These are phyloP conservation scores for Theocolax elegans DNA, from an alignment of 1,140 invertebrate species.

Conservation along the genomic window DNA sequence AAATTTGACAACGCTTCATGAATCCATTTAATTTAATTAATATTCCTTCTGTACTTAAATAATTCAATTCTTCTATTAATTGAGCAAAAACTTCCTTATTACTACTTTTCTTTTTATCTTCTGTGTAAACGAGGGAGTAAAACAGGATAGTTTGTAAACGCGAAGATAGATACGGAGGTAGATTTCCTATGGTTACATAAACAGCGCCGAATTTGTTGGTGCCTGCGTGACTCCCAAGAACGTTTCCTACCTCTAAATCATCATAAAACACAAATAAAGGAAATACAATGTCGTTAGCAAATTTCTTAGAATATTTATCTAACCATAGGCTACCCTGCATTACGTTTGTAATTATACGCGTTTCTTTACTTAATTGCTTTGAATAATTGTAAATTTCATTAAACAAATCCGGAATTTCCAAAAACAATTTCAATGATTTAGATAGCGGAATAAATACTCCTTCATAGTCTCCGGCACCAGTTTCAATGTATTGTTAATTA, in stretches of 20 bases:
- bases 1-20: not conserved
- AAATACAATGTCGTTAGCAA: not conserved
- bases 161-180: not conserved
- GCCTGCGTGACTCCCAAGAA: not conserved
- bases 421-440: not conserved
- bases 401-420: not conserved
- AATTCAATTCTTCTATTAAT: conserved; percentile 8
- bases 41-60: not conserved
- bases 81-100: not conserved
- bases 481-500: not conserved
- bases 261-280: not conserved
- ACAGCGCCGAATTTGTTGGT: not conserved
- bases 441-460: not conserved
- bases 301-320: not conserved
- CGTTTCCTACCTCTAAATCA: conserved; percentile 8
- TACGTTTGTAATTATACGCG: not conserved
- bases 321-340: not conserved
- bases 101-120: conserved; percentile 4
- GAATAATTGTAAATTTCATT: not conserved
- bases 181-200: not conserved
- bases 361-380: not conserved
- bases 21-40: not conserved
- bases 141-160: not conserved
- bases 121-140: not conserved
- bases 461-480: not conserved